A percentile compares a stretch with the other conserved stretches of the same genome.
Evolutionary conservation across 2,888 invertebrate species (phyloP).

Genomic region (Metallyticus violacea): DNA sequence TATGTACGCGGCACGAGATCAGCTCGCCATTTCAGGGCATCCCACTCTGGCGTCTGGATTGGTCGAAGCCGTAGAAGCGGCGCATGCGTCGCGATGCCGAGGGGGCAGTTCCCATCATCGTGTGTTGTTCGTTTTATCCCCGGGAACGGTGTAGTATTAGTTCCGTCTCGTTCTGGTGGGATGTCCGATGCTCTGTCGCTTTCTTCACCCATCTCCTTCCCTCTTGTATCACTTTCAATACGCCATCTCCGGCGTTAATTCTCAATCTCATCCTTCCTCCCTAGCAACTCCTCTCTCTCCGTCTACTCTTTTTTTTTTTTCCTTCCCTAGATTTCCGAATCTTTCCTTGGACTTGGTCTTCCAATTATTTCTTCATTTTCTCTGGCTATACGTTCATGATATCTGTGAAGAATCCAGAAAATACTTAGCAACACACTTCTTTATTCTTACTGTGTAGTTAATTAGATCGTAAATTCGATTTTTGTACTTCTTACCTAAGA

Average conservation of each 20-base stretch:
- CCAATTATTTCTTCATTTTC: neutral
- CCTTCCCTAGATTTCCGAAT: neutral
- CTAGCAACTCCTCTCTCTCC: neutral
- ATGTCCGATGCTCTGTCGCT: neutral
- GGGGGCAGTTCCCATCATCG: conserved; percentile 15
- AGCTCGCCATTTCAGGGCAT: conserved; percentile 31
- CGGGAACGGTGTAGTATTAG: neutral
- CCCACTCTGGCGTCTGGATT: conserved; percentile 29
- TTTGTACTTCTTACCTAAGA: too few relatives aligned
- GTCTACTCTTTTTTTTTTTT: neutral
- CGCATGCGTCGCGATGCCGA: conserved; percentile 25
- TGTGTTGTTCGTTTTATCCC: neutral
- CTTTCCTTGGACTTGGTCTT: neutral
- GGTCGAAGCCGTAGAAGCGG: conserved; percentile 14
- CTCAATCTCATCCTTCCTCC: conserved; percentile 27
- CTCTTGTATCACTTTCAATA: conserved; percentile 13
- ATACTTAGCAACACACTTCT: too few relatives aligned
- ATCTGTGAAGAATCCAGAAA: too few relatives aligned
- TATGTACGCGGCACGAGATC: conserved; percentile 23
- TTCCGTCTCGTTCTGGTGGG: neutral
- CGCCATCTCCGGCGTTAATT: conserved; percentile 29
- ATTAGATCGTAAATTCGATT: too few relatives aligned
- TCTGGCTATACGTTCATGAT: too few relatives aligned
- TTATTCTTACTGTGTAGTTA: too few relatives aligned
- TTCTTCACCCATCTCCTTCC: neutral